These are phyloP conservation scores for Carcharodon carcharias DNA, from an alignment of 2,797 vertebrate genomes.

Conservation along the genomic window DNA sequence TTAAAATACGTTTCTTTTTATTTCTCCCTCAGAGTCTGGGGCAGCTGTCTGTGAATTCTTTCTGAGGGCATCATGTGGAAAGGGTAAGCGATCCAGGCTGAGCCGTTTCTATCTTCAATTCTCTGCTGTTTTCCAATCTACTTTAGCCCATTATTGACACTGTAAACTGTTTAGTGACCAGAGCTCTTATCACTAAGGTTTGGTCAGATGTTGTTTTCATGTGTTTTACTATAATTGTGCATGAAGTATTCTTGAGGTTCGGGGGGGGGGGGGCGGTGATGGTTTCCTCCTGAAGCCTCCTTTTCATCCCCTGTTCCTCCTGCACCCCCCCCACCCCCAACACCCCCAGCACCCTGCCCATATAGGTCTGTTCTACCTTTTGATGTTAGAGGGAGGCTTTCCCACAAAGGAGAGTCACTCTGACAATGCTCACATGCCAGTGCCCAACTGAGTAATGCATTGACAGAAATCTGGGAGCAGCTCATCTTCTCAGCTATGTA, in stretches of 20 bases:
- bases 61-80: conserved; percentile 86
- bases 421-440: neutral
- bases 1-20: conserved; percentile 31
- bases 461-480: neutral
- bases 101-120: neutral
- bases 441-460: neutral
- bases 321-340: neutral
- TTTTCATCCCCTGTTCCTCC: neutral
- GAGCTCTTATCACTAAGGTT: neutral
- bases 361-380: neutral
- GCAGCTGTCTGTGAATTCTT: conserved; percentile 97
- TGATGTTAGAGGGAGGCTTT: neutral
- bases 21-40: conserved; percentile 73
- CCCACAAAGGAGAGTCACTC: neutral
- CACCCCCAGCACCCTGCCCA: neutral
- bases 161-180: neutral
- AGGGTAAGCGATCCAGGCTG: conserved; percentile 66
- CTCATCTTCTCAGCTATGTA: neutral
- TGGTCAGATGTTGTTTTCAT: neutral
- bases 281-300: neutral
- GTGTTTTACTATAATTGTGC: neutral
- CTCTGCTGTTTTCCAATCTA: neutral
- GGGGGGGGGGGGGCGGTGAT: neutral
- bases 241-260: neutral
- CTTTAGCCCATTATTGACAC: too few relatives aligned